A percentile compares a stretch with the other conserved stretches of the same genome.
phyloP scores from a whole-genome alignment of 2,797 vertebrate species.

The Pygocentrus nattereri region DNA sequence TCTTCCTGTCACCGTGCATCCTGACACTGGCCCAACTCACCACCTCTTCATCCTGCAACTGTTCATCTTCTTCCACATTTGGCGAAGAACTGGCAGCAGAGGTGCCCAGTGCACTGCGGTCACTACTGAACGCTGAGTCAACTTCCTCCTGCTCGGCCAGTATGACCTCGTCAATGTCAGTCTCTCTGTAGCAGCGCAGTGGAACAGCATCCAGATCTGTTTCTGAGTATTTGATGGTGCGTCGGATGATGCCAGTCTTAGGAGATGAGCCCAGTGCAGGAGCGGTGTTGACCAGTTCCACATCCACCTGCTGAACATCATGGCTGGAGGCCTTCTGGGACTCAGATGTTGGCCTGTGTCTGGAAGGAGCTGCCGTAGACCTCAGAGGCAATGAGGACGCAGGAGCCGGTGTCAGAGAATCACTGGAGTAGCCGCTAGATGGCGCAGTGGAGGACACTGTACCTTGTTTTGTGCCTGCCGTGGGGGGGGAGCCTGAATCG shows the following conservation, averaged over 20 bases:
- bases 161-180: conserved; percentile 55
- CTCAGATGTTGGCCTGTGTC: conserved; percentile 33
- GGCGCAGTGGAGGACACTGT: conserved; percentile 55
- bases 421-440: conserved; percentile 56
- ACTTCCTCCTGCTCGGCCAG: conserved; percentile 68
- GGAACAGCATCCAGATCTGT: conserved; percentile 94
- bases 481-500: not conserved
- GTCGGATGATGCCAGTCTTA: conserved; percentile 82
- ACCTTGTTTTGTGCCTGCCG: conserved; percentile 18
- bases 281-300: conserved; percentile 81
- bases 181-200: conserved; percentile 86
- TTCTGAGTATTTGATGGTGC: conserved; percentile 90
- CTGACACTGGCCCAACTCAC: conserved; percentile 75
- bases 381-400: conserved; percentile 60
- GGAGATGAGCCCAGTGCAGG: conserved; percentile 39
- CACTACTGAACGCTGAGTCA: conserved; percentile 89
- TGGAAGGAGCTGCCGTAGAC: conserved; percentile 38
- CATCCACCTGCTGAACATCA: conserved; percentile 80
- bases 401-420: conserved; percentile 59
- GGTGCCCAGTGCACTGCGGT: conserved; percentile 81
- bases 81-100: conserved; percentile 60
- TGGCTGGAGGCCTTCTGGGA: conserved; percentile 63
- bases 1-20: conserved; percentile 72
- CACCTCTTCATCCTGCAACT: conserved; percentile 70
- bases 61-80: conserved; percentile 63